These are phyloP conservation scores for Dreissena polymorpha DNA, from an alignment of 1,140 invertebrate species.

Conservation along the genomic window DNA sequence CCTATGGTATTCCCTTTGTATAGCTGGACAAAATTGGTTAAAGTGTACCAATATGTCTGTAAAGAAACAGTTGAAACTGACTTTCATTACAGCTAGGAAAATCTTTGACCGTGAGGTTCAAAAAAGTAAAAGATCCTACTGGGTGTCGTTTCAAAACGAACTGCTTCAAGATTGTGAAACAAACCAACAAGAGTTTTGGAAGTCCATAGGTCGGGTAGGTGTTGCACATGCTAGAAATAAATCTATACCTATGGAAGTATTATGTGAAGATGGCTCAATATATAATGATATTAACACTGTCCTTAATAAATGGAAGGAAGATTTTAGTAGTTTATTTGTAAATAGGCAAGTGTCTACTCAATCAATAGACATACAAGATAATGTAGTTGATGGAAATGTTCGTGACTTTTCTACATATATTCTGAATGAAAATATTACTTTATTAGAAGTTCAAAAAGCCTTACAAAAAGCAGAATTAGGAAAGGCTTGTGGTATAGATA, in stretches of 20 bases:
- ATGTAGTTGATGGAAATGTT: neutral
- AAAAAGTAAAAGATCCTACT: no score
- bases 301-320: conserved; percentile 13
- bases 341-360: no score
- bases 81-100: conserved; percentile 7
- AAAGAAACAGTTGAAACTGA: neutral
- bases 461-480: neutral
- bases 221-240: neutral
- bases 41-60: neutral
- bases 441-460: conserved; percentile 3
- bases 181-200: conserved; percentile 17
- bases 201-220: conserved; percentile 4
- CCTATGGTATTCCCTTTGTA: neutral
- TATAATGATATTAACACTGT: neutral
- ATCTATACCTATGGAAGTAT: conserved; percentile 9
- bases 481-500: conserved; percentile 13
- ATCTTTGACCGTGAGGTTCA: no score
- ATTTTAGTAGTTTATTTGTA: conserved; percentile 13
- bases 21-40: neutral
- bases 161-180: neutral
- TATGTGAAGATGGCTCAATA: conserved; percentile 4
- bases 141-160: neutral
- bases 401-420: neutral
- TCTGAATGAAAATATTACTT: neutral
- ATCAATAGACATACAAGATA: no score